A percentile compares a stretch with the other conserved stretches of the same genome.
Conservation (phyloP, 2,797 vertebrate genomes). For the Alfaro cultratus region DNA sequence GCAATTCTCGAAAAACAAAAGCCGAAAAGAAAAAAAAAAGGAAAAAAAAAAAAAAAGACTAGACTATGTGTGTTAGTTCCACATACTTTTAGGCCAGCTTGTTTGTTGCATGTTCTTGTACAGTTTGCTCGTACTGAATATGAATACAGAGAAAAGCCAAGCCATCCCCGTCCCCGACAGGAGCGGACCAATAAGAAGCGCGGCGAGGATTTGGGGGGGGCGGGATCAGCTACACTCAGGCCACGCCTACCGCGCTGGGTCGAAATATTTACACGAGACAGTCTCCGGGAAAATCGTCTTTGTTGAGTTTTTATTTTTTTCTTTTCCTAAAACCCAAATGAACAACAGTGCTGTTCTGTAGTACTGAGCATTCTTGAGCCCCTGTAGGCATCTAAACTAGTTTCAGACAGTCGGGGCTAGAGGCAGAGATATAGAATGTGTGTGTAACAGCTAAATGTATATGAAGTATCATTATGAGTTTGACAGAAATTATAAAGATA, state of each 20-base stretch:
- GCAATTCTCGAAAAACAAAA: conserved; percentile 79
- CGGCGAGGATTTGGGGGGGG: conserved; percentile 8
- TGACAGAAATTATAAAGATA: conserved; percentile 80
- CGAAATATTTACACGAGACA: conserved; percentile 89
- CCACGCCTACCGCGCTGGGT: conserved; percentile 86
- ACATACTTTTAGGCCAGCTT: conserved; percentile 95
- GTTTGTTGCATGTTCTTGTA: conserved; percentile 99
- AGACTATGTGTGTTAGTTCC: conserved; percentile 94
- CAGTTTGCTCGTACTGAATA: conserved; percentile 99
- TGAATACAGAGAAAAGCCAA: conserved; percentile 94
- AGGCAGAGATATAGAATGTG: conserved; percentile 81
- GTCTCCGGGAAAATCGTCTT: conserved; percentile 71
- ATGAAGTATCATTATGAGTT: conserved; percentile 81
- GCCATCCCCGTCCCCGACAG: conserved; percentile 89
- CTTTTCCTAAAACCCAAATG: conserved; percentile 61
- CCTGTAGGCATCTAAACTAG: conserved; percentile 88
- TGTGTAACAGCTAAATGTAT: conserved; percentile 84
- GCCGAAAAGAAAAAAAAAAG: conserved; percentile 70
- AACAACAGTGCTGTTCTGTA: conserved; percentile 79
- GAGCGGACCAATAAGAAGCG: conserved; percentile 27
- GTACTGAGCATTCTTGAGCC: conserved; percentile 73
- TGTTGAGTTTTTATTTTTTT: conserved; percentile 58
- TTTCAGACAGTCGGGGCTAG: conserved; percentile 84
- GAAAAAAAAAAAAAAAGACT: conserved; percentile 71
- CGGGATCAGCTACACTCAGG: conserved; percentile 83